These are phyloP conservation scores for Nansenia antarctica DNA, from an alignment of 2,113 vertebrate species.

Conservation along the genomic window DNA sequence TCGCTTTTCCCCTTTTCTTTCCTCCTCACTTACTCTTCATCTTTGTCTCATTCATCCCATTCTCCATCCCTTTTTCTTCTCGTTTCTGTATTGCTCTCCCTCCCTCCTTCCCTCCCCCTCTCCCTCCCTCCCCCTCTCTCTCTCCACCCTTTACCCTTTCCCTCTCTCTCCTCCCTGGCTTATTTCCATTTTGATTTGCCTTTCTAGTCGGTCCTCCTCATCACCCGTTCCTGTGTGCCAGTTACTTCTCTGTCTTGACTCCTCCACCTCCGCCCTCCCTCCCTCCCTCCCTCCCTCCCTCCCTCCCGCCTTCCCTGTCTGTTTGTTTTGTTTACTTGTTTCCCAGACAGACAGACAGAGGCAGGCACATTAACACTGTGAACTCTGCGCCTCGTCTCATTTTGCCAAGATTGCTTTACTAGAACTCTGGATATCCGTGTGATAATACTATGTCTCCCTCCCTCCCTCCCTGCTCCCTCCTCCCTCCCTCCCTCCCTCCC, in stretches of 20 bases:
- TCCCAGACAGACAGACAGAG: constrained; percentile 49
- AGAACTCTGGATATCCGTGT: constrained; percentile 17
- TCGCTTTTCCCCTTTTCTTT: constrained; percentile 1
- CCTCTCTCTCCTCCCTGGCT: constrained; percentile 32
- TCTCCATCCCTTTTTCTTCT: not conserved
- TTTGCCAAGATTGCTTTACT: constrained; percentile 39
- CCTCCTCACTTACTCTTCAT: constrained; percentile 26
- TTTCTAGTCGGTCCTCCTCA: constrained; percentile 68
- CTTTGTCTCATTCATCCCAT: not conserved
- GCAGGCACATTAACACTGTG: constrained; percentile 43
- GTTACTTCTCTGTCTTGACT: constrained; percentile 24
- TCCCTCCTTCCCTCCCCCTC: constrained; percentile 23
- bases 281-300: constrained; percentile 45
- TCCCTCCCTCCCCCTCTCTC: not conserved
- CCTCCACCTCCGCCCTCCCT: constrained; percentile 49
- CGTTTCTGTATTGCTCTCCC: constrained; percentile 10
- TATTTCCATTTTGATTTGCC: constrained; percentile 74
- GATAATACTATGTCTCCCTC: not conserved
- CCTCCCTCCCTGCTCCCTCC: no score
- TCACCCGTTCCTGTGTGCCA: constrained; percentile 41
- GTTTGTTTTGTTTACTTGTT: constrained; percentile 51
- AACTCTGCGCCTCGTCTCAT: constrained; percentile 40
- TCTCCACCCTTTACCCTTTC: not conserved
- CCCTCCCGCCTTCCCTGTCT: not conserved
- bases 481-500: not conserved